Evolutionary conservation across 2,888 invertebrate species (phyloP), one percentile per base, ranked within the genome.

Genomic region (Tupiocoris notatus): DNA sequence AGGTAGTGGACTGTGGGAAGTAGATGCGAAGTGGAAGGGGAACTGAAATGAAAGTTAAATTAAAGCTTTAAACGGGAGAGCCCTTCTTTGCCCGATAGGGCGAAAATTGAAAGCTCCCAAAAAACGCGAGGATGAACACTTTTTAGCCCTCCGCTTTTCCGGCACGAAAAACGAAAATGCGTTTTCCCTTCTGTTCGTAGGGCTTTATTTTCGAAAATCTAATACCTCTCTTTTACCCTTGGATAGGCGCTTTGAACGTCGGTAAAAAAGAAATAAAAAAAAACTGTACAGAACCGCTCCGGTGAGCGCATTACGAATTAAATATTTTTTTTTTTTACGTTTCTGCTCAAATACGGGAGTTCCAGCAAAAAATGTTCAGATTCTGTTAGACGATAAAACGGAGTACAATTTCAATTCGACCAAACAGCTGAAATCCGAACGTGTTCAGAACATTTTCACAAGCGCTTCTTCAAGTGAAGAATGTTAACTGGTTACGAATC

Each of bases 31-130:
- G 25, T 9, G 39, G 17, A 39, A n/a, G 58, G 70, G 25, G 17
- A 18, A 18, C 39, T 56, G 57, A 64, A 74, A 74, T 74, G 74
- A 74, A 74, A 74, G 74, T 74, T 74, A 74, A 74, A 74, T 74
- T 74, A 74, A 74, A 74, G 64, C 64, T 64, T 63, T 54, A 74
- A 65, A 54, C 57, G 22, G 57, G 22, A 61, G 24, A 25, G n/a
- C 62, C 61, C 73, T 24, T 62, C 73, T 63, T 24, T 9, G n/a
- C 73, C 17, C 64, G 64, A 64, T 64, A 64, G 64, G 9, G 64
- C n/a, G n/a, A 25, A 64, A 64, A 24, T 22, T 23, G 17, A 64
- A 25, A 25, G 62, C 62, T 25, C 1, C 25, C 7, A 1, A n/a
- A 25, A 25, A 64, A 64, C 24, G 39, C 23, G 23, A 23, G 23